Evolutionary conservation across 2,888 invertebrate genomes (phyloP).

Genomic region (Hetaerina titia): DNA sequence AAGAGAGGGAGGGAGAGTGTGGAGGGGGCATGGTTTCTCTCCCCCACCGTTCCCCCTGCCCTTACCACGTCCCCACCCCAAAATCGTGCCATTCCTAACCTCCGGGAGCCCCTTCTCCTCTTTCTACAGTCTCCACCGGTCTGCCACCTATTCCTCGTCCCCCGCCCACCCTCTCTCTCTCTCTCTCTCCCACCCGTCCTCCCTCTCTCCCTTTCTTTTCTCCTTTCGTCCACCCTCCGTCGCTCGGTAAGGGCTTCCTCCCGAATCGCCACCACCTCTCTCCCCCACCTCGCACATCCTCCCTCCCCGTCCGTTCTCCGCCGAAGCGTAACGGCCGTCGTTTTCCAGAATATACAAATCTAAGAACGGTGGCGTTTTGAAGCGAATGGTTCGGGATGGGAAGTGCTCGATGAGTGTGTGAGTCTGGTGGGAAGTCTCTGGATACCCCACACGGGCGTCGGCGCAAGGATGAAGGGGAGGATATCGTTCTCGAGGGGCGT

Average conservation of each 20-base stretch:
- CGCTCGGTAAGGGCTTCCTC: not conserved
- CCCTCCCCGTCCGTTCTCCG: not conserved
- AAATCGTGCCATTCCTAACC: not conserved
- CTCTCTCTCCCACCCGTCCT: not conserved
- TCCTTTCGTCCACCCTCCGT: not conserved
- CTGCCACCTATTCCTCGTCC: not conserved
- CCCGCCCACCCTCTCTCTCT: not conserved
- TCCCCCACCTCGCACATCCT: not conserved
- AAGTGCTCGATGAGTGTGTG: not conserved
- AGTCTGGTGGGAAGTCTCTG: not conserved
- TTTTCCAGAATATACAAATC: conserved; percentile 60
- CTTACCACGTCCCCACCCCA: not conserved
- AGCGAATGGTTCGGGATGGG: not conserved
- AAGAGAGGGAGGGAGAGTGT: not conserved
- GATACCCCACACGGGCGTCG: not conserved
- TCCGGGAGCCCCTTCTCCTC: not conserved
- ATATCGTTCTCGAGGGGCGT: not conserved
- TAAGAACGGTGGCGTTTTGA: not conserved
- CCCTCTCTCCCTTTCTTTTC: not conserved
- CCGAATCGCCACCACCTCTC: not conserved
- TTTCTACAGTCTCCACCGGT: not conserved
- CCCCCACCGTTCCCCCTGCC: not conserved
- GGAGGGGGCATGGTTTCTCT: not conserved
- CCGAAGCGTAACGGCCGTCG: not conserved
- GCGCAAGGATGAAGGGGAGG: not conserved